Evolutionary conservation across 2,888 invertebrate genomes (phyloP), one percentile per base, ranked within the genome.

Genomic region (Asteroscopus sphinx): DNA sequence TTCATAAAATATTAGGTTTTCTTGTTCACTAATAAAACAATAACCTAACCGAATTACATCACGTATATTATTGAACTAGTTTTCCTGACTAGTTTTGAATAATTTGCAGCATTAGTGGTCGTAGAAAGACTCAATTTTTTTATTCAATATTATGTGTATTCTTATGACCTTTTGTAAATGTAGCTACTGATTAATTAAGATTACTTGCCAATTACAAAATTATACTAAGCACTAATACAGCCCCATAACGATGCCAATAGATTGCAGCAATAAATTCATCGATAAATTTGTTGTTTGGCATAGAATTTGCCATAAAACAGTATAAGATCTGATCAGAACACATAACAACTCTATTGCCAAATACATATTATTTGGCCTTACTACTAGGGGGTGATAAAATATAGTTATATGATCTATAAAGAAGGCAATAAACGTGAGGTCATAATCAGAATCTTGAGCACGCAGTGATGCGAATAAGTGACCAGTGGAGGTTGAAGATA

Each of bases 311-410:
- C 16, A 69, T 70, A 70, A 69, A 70, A 54, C 12, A 41, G 28
- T 2, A n/a, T 6, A 61, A 37, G 41, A 68, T 42, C 35, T 48
- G 51, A 62, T 58, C 26, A 45, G 16, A 58, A 46, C 28, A 42
- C 44, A 48, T 65, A 48, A 66, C 37, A 39, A 49, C 47, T 40
- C n/a, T 33, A 17, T 53, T 59, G 47, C 26, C n/a, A 11, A 58
- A 36, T 49, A 56, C 17, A 45, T 52, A 65, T 65, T 45, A 60
- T 48, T 65, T 49, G 35, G 8, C 9, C 35, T 65, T 64, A 64
- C 52, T 65, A 44, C 37, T 13, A n/a, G 13, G 9, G 13, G 9
- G 26, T 37, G 35, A 40, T 68, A 60, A 64, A 65, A 51, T 15
- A 30, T 33, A 45, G 6, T 2, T 28, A 6, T n/a, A 46, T 39